Evolutionary conservation across 2,888 invertebrate species (phyloP).

Genomic region (Deilephila elpenor): DNA sequence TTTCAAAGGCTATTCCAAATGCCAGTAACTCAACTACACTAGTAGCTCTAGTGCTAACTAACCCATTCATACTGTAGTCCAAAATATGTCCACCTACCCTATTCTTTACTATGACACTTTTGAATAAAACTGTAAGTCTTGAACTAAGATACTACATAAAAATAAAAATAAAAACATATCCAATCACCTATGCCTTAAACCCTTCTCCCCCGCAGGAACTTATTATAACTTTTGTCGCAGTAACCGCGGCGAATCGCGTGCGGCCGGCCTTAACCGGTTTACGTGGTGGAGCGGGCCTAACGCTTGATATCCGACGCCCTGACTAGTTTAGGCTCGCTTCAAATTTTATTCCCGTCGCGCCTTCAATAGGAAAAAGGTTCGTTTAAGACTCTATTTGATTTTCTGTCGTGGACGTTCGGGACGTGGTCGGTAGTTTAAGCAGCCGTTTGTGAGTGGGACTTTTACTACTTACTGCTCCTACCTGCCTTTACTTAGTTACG

Average conservation of each 20-base stretch:
- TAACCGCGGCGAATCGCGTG: constrained; percentile 44
- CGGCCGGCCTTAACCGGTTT: constrained; percentile 46
- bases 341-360: constrained; percentile 6
- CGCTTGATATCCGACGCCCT: constrained; percentile 29
- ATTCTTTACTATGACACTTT: no score
- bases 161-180: not conserved
- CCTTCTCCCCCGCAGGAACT: constrained; percentile 42
- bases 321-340: not conserved
- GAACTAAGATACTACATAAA: no score
- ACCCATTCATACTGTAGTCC: no score
- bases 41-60: no score
- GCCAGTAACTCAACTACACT: no score
- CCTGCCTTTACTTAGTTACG: no score
- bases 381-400: not conserved
- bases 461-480: no score
- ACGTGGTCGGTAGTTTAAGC: not conserved
- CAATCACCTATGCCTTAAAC: constrained; percentile 33
- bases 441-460: not conserved
- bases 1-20: no score
- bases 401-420: not conserved
- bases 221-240: constrained; percentile 58
- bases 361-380: constrained; percentile 4
- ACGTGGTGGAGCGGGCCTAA: constrained; percentile 30
- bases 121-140: no score
- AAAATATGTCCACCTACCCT: no score